Evolutionary conservation across 1,140 invertebrate species (phyloP), one percentile per base, ranked within the genome.

Genomic region (Halyomorpha halys): DNA sequence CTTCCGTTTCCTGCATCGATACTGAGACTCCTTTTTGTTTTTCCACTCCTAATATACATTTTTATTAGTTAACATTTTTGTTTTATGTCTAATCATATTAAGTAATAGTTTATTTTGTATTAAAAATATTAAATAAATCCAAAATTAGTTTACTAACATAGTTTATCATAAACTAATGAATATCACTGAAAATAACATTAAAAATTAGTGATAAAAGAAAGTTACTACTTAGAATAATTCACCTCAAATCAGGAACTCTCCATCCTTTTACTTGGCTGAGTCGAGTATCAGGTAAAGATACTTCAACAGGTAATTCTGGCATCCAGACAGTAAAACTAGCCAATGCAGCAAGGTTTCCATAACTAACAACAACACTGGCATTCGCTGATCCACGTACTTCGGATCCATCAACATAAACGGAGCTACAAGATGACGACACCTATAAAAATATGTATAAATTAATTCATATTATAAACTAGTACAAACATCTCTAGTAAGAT

Each of bases 371-470:
- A 16, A 98, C 86, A 1, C 91, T 92, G 1, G 94, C 94, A 74
- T 97, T 97, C 15, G 91, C 90, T 0, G 92, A 94, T 6, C 94
- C 94, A 0, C 92, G 81, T 44, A 93, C 90, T 78, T 98, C 95
- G 16, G 92, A 94, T 0, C 95, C 95, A 76, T 98, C 94, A 9
- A 98, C 86, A 76, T 97, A 98, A 3, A 98, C 91, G 5, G 90
- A 93, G 67, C 92, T 95, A 76, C 95, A 98, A 6, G 93, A 94
- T 0, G 91, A 91, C 11, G 94, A 94, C 2, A 97, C 93, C 93
- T 96, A 71, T 13, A 60, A 56, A 14, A 59, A 59, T 11, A 39
- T 39, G 27, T 9, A 39, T 39, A 39, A 39, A 39, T 4, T 30
- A 30, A 30, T 30, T 4, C 27, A 30, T 30, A 30, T 4, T 39